These are phyloP conservation scores for Eudyptes chrysolophus DNA, from an alignment of 2,113 vertebrate genomes.

Conservation along the genomic window DNA sequence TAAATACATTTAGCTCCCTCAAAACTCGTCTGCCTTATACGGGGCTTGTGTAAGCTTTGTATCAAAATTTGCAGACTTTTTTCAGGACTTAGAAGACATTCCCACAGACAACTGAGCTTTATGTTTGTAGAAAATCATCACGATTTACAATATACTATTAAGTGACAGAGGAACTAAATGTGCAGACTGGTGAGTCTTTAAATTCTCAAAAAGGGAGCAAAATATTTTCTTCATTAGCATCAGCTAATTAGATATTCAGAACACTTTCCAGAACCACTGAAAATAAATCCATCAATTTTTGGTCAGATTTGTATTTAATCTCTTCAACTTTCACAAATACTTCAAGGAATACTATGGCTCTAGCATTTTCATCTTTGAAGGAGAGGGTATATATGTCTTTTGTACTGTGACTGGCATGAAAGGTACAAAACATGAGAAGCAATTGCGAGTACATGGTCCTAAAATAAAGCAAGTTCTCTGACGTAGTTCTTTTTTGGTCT, in stretches of 20 bases:
- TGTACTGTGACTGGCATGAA: neutral
- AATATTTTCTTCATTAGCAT: neutral
- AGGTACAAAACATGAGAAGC: neutral
- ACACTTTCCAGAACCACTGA: neutral
- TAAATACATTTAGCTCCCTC: neutral
- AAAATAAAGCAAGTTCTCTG: neutral
- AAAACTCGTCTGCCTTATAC: neutral
- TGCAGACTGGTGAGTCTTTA: neutral
- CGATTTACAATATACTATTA: accelerated
- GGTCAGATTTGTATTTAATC: neutral
- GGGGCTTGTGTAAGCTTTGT: neutral
- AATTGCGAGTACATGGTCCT: neutral
- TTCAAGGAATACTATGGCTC: neutral
- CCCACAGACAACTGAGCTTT: neutral
- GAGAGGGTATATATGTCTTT: neutral
- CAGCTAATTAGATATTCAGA: neutral
- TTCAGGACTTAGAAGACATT: neutral
- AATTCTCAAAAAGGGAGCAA: neutral
- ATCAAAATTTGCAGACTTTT: neutral
- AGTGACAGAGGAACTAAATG: neutral
- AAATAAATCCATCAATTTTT: neutral
- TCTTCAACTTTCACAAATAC: neutral
- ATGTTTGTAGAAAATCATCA: neutral
- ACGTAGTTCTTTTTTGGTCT: neutral
- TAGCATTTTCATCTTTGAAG: neutral